Evolutionary conservation across 2,888 invertebrate genomes (phyloP), one percentile per base, ranked within the genome.

Genomic region (Pseudeuparius sepicola): DNA sequence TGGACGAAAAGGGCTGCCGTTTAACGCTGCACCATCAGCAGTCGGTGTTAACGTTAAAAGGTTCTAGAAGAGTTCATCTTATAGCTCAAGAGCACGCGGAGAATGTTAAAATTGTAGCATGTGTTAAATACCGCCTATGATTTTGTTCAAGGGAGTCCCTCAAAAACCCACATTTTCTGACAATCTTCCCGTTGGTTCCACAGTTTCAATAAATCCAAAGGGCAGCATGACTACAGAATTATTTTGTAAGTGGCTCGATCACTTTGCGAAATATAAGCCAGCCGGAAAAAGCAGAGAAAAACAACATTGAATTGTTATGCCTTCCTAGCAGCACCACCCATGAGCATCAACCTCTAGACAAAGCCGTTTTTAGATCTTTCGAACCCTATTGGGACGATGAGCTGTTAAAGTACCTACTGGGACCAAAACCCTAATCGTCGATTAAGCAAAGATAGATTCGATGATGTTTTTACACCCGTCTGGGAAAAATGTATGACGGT

Each of bases 281-380:
- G 27, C 43, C 4, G 49, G 49, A 12, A 18, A 34, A 30, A n/a
- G n/a, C n/a, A n/a, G n/a, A n/a, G n/a, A n/a, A n/a, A n/a, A n/a
- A n/a, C n/a, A n/a, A n/a, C n/a, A n/a, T n/a, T n/a, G n/a, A n/a
- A n/a, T n/a, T n/a, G n/a, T 53, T 46, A 24, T 57, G 57, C 40
- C 39, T 59, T 18, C 56, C 56, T 3, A 51, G 51, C 16, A 60
- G 60, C 36, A 57, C 54, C 1, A 57, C 56, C 0, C 56, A 59
- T 40, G 54, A 57, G 34, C 41, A 57, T 2, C 57, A 57, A 36
- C 54, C 55, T 3, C 43, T 57, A 41, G 55, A 56, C 40, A 56
- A 57, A 43, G 34, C 51, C 4, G 52, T 55, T 5, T 56, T 53
- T 41, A 34, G 48, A 24, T 44, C 52, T 2, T 57, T 52, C 44